Conservation (phyloP, 2,888 invertebrate genomes). For the Aphodius sticticus region DNA sequence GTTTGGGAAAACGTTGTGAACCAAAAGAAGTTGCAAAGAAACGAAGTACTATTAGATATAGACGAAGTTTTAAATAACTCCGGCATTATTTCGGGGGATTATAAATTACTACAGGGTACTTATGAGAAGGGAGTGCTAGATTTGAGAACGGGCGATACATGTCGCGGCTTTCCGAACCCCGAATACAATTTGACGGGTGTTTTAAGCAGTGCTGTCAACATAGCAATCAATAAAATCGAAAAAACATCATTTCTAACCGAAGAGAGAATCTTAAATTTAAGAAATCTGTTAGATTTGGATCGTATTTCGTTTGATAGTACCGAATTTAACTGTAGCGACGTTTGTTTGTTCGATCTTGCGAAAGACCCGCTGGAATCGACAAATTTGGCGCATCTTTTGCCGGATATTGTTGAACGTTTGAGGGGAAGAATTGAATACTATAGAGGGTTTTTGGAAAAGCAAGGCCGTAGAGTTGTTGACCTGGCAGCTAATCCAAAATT, state of each 20-base stretch:
- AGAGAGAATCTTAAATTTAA: conserved; percentile 39
- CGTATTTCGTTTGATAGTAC: neutral
- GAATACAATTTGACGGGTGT: conserved; percentile 47
- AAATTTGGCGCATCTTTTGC: conserved; percentile 46
- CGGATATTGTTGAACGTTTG: conserved; percentile 43
- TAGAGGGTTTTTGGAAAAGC: conserved; percentile 46
- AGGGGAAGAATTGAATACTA: conserved; percentile 43
- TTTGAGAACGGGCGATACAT: conserved; percentile 48
- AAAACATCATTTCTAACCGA: conserved; percentile 39
- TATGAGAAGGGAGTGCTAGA: conserved; percentile 45
- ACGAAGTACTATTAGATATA: conserved; percentile 53
- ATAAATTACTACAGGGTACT: conserved; percentile 54
- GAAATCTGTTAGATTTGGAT: conserved; percentile 40
- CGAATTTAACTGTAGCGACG: conserved; percentile 25
- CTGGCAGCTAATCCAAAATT: conserved; percentile 47
- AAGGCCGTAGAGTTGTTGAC: conserved; percentile 45
- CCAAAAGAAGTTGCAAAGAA: conserved; percentile 39
- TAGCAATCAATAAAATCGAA: conserved; percentile 45
- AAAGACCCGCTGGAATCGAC: conserved; percentile 55
- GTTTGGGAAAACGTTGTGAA: conserved; percentile 54
- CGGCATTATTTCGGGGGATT: conserved; percentile 53
- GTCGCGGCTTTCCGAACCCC: conserved; percentile 44
- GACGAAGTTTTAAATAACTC: conserved; percentile 54
- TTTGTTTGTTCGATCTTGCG: conserved; percentile 52
- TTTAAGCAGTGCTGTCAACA: conserved; percentile 48